phyloP scores from a whole-genome alignment of 2,888 invertebrate genomes.

The Yponomeuta plumbellus region DNA sequence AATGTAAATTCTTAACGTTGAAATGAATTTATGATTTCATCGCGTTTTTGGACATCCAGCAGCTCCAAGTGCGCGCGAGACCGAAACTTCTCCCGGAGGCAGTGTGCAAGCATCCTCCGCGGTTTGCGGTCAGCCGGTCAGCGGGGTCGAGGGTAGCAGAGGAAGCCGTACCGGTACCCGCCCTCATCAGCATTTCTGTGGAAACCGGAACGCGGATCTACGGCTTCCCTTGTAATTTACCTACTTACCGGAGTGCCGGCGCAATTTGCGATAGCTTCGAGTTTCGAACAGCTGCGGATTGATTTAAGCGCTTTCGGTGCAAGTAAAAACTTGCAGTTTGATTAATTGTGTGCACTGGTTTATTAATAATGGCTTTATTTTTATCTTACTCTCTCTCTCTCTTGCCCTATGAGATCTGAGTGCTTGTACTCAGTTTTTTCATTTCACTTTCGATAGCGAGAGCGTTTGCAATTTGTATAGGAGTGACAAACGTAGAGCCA shows the following conservation, averaged over 20 bases:
- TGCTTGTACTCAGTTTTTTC: too few species aligned
- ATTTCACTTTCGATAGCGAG: too few species aligned
- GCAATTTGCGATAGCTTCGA: conserved; percentile 12
- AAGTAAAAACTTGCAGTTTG: too few species aligned
- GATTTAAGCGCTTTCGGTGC: background rate
- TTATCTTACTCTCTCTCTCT: too few species aligned
- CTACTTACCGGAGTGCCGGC: conserved; percentile 36
- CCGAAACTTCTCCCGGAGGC: background rate
- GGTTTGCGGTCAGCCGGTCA: conserved; percentile 33
- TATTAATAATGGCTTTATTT: too few species aligned
- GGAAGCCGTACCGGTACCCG: conserved; percentile 52
- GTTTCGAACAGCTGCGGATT: background rate
- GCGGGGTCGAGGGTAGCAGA: conserved; percentile 28
- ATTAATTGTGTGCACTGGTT: too few species aligned
- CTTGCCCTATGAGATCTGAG: too few species aligned
- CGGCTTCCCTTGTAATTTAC: conserved; percentile 63
- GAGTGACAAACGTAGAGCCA: too few species aligned
- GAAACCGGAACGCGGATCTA: conserved; percentile 66
- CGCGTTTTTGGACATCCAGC: background rate
- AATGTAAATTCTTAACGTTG: too few species aligned
- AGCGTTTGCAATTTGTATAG: too few species aligned
- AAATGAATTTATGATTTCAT: too few species aligned
- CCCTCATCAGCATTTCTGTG: conserved; percentile 38
- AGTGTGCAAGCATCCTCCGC: background rate
- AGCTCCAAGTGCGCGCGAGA: background rate